Percentiles rank a stretch among this genome's conserved stretches.
phyloP scores from a whole-genome alignment of 2,888 invertebrate species.

The Zonitis immaculata region DNA sequence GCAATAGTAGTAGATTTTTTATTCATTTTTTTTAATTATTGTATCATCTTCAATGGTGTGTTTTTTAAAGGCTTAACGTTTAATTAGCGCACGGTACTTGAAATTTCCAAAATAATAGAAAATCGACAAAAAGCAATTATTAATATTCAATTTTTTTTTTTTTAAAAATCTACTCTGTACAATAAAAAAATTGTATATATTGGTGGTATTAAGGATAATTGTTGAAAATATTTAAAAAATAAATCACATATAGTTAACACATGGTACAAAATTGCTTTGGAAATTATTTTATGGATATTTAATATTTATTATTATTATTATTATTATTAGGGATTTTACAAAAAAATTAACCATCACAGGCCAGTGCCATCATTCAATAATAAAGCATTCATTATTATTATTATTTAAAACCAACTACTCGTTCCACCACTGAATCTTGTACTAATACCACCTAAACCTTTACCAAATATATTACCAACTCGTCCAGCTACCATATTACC shows the following conservation, averaged over 20 bases:
- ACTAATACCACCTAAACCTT: slow-evolving; percentile 85
- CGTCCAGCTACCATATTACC: slow-evolving; percentile 82
- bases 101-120: not conserved
- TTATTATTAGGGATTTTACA: not conserved
- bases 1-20: slow-evolving; percentile 5
- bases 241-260: slow-evolving; percentile 17
- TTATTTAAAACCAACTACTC: slow-evolving; percentile 75
- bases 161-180: not conserved
- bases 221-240: not conserved
- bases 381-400: not conserved
- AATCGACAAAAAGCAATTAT: not conserved
- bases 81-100: slow-evolving; percentile 2
- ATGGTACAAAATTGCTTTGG: slow-evolving; percentile 35
- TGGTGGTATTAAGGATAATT: not conserved
- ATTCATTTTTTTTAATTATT: slow-evolving; percentile 14
- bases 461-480: slow-evolving; percentile 85
- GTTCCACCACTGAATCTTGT: slow-evolving; percentile 81
- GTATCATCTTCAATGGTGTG: slow-evolving; percentile 19
- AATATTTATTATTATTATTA: slow-evolving; percentile 17
- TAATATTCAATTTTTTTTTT: not conserved
- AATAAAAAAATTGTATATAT: not conserved
- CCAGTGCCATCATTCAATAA: slow-evolving; percentile 25
- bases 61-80: slow-evolving; percentile 19
- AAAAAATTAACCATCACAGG: slow-evolving; percentile 28
- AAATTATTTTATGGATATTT: slow-evolving; percentile 27